Base-by-base conservation (phyloP, 2,888 invertebrate genomes). In the Corythucha ciliata region DNA sequence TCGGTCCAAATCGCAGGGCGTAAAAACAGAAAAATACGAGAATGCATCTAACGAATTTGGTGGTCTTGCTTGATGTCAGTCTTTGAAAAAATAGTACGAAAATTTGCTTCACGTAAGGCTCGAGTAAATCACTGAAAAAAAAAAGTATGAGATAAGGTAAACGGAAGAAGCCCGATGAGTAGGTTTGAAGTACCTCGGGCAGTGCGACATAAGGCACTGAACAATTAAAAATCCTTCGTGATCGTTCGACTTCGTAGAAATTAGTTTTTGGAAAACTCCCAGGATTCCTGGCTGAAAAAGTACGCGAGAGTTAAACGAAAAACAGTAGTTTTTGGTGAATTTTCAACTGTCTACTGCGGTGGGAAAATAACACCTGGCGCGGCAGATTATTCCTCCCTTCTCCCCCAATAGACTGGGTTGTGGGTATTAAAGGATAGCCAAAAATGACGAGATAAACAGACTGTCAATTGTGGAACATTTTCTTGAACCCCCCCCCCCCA, bases 221-320 rank as follows among this genome's bases (percentile, higher is more conserved):
- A 98, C 77, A 8, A 98, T 73, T 64, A 85, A 80, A 69, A 98
- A 96, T 5, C 96, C 97, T 69, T 97, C 92, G 63, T 93, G 92
- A 68, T 98, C 97, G 65, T 96, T 89, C 0, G 81, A 75, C 70
- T 92, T 94, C 0, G 94, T 94, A 0, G 93, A 88, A 57, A 97
- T 87, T 64, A 98, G 73, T 69, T 97, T 94, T 68, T 97, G 96
- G 70, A 94, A 97, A 7, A 96, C 86, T 1, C 96, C 97, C 37
- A 98, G 72, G 61, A 94, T 77, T 1, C 84, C 83, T 62, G 77
- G 80, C 77, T 84, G 67, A 22, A 52, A 51, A 44, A 47, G n/a
- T 39, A 51, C 37, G 10, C n/a, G 25, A 21, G 10, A 25, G 40
- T 46, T 37, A 27, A 36, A 39, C n/a, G n/a, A n/a, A n/a, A n/a